phyloP scores from a whole-genome alignment of 1,140 invertebrate genomes.

The Drosophila ogumai region DNA sequence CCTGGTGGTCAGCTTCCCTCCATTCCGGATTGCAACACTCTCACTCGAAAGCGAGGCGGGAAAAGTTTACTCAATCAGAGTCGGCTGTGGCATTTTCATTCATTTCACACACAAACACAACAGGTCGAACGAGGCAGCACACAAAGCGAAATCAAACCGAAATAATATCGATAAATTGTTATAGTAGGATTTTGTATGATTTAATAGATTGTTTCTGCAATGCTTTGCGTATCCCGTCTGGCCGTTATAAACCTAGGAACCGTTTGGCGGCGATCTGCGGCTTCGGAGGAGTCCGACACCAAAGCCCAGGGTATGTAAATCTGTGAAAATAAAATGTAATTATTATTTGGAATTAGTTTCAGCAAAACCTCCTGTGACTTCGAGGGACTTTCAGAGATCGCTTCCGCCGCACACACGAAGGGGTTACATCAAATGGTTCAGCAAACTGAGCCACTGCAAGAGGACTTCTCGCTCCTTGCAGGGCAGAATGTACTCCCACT shows the following conservation, averaged over 20 bases:
- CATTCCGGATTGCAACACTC: conserved; percentile 36
- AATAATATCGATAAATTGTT: conserved; percentile 18
- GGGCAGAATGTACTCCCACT: conserved; percentile 4
- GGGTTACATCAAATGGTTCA: conserved; percentile 34
- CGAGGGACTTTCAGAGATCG: conserved; percentile 8
- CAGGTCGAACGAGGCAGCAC: neutral
- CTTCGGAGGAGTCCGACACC: neutral
- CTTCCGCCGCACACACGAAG: conserved; percentile 13
- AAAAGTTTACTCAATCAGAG: conserved; percentile 46
- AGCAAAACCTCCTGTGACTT: neutral
- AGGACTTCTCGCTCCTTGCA: neutral
- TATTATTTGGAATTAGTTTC: neutral
- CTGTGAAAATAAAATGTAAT: fast-evolving
- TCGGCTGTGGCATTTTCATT: conserved; percentile 30
- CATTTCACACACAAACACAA: conserved; percentile 24
- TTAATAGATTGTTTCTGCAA: conserved; percentile 21
- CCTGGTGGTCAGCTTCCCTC: conserved; percentile 35
- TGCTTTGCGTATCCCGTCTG: conserved; percentile 41
- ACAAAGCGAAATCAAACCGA: neutral
- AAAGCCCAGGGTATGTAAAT: conserved; percentile 9
- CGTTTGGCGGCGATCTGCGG: conserved; percentile 8
- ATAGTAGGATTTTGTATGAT: conserved; percentile 16
- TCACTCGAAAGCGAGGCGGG: conserved; percentile 31
- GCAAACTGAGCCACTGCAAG: conserved; percentile 21
- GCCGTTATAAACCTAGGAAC: conserved; percentile 24